Percentiles rank a stretch among this genome's conserved stretches.
Conservation (phyloP, 2,797 vertebrate genomes). For the Liparis tanakae region DNA sequence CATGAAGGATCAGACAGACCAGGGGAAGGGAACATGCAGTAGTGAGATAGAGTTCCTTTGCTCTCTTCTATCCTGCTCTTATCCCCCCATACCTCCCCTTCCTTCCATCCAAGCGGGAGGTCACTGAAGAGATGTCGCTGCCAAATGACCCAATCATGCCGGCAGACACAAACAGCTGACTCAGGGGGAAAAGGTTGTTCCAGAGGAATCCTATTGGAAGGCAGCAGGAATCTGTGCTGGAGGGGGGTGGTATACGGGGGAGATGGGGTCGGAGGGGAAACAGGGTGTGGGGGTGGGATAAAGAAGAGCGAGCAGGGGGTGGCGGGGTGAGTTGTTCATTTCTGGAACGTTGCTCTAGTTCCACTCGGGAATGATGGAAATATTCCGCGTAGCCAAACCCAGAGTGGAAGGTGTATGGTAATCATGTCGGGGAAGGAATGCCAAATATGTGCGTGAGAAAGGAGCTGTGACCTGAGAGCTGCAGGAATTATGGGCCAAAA, state of each 20-base stretch:
- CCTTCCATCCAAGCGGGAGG: constrained; percentile 75
- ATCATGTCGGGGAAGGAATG: constrained; percentile 87
- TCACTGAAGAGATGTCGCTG: constrained; percentile 77
- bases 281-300: constrained; percentile 51
- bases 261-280: constrained; percentile 63
- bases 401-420: constrained; percentile 87
- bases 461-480: constrained; percentile 86
- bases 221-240: constrained; percentile 70
- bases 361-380: constrained; percentile 85
- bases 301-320: constrained; percentile 64
- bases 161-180: constrained; percentile 83
- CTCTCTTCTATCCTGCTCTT: constrained; percentile 60
- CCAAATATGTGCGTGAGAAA: constrained; percentile 88
- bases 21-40: constrained; percentile 45
- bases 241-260: constrained; percentile 53
- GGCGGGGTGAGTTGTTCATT: constrained; percentile 70
- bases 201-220: constrained; percentile 76
- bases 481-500: constrained; percentile 87
- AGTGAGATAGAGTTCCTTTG: constrained; percentile 57
- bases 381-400: constrained; percentile 84
- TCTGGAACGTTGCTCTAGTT: constrained; percentile 79
- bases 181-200: constrained; percentile 77
- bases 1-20: constrained; percentile 36
- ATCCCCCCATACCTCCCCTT: constrained; percentile 57
- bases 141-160: constrained; percentile 83